Conservation (phyloP, 2,888 invertebrate species). For the Protonemura montana region DNA sequence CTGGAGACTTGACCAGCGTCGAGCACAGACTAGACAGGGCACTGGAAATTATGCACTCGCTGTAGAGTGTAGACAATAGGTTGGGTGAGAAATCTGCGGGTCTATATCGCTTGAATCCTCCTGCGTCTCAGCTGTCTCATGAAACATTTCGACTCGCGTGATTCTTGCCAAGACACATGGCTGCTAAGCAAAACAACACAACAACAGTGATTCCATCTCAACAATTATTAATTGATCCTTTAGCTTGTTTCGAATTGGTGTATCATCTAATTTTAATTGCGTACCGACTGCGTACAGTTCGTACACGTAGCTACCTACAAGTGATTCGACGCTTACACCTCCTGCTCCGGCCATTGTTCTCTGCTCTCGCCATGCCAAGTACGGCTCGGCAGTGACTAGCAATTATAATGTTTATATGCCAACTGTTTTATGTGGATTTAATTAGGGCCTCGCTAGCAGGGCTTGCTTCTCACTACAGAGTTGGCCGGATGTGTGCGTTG, state of each 20-base stretch:
- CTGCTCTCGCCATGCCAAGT: not conserved
- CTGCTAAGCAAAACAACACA: not conserved
- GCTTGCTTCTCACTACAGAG: not conserved
- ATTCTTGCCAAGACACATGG: not conserved
- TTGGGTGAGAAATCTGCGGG: not conserved
- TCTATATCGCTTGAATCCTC: not conserved
- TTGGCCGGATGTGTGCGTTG: not conserved
- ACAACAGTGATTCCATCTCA: not conserved
- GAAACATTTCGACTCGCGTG: not conserved
- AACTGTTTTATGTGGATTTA: constrained; percentile 12
- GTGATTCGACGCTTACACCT: not conserved
- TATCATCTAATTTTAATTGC: not conserved
- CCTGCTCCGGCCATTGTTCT: not conserved
- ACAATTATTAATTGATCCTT: not conserved
- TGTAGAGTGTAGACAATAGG: not conserved
- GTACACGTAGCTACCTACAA: not conserved
- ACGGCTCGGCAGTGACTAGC: not conserved
- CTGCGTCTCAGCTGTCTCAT: not conserved
- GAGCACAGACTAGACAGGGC: not conserved
- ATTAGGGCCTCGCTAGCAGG: not conserved
- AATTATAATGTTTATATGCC: constrained; percentile 12
- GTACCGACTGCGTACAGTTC: not conserved
- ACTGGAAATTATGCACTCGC: not conserved
- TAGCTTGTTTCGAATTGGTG: not conserved
- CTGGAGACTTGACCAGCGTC: not conserved